A percentile compares a stretch with the other conserved stretches of the same genome.
Conservation (phyloP, 2,797 vertebrate species). For the Leontopithecus rosalia region DNA sequence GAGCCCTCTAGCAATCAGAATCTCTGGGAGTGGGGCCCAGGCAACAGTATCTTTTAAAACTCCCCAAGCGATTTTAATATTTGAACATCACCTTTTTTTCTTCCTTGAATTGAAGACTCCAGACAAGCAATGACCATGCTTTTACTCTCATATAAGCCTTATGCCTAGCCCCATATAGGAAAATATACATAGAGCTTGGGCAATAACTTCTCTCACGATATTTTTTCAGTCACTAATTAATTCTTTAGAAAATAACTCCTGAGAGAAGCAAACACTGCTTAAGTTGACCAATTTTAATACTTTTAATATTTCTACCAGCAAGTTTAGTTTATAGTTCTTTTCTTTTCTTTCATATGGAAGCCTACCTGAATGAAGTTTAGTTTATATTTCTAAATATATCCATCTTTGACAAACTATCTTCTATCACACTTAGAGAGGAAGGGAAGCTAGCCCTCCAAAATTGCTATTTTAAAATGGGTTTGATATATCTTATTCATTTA, state of each 20-base stretch:
- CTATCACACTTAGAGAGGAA: not conserved
- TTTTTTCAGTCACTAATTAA: not conserved
- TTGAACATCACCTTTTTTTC: not conserved
- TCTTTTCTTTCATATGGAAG: no score
- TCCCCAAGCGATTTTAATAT: not conserved
- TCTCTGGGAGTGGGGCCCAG: not conserved
- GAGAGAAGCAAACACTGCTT: not conserved
- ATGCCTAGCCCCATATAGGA: not conserved
- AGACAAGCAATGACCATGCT: not conserved
- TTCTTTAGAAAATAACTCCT: constrained; percentile 17
- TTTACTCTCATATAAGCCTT: not conserved
- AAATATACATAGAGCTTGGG: not conserved
- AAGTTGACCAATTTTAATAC: not conserved
- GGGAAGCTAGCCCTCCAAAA: not conserved
- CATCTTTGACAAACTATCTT: not conserved
- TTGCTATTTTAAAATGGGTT: not conserved
- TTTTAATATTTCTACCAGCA: constrained; percentile 47
- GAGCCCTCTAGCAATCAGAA: not conserved
- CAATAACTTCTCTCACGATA: not conserved
- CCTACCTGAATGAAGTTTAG: not conserved
- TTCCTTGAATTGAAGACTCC: not conserved
- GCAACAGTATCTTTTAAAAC: not conserved
- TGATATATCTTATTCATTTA: constrained; percentile 19
- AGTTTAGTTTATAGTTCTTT: not conserved
- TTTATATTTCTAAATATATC: not conserved